Evolutionary conservation across 2,113 vertebrate genomes (phyloP), one percentile per base, ranked within the genome.

Genomic region (Grammomys dolichurus): DNA sequence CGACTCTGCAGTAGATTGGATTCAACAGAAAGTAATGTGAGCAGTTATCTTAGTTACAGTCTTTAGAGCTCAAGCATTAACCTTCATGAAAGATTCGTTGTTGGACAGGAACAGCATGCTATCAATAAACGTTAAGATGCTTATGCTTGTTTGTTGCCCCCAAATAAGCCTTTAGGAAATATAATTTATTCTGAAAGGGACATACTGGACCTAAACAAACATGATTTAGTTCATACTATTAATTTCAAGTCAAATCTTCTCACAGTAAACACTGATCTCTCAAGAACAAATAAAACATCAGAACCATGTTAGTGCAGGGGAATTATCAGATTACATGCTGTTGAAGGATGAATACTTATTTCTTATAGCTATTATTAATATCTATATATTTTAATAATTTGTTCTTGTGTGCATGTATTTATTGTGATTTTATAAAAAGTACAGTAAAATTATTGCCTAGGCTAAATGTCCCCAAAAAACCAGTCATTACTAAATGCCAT

Each of bases 331-430:
- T 89, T 60, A 81, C 58, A 48, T 43, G 9, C 22, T 63, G 10
- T 20, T 84, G 16, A 84, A 58, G 11, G 46, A 28, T 33, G 10
- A 14, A 43, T 36, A n/a, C 11, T 76, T 85, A 94, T 65, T 56
- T 56, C 13, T n/a, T 69, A 12, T 58, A 28, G 16, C 12, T 89
- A 80, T 24, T 56, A 43, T 90, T 72, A 89, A 46, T 24, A 63
- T 17, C 16, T 33, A 33, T 89, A n/a, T 87, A 92, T 96, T 94
- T 87, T 85, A 82, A 75, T 72, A 43, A 51, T 60, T 96, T 96
- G 7, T 86, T 93, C 69, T 48, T 85, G 0, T 92, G 22, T 77
- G 11, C 51, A 16, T 85, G 5, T 9, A 40, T 88, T 94, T 89
- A 13, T 85, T 67, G 20, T 89, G 36, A 56, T 63, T 96, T 91